A percentile compares a stretch with the other conserved stretches of the same genome.
phyloP scores from a whole-genome alignment of 1,140 invertebrate genomes.

The Drosophila punjabiensis region DNA sequence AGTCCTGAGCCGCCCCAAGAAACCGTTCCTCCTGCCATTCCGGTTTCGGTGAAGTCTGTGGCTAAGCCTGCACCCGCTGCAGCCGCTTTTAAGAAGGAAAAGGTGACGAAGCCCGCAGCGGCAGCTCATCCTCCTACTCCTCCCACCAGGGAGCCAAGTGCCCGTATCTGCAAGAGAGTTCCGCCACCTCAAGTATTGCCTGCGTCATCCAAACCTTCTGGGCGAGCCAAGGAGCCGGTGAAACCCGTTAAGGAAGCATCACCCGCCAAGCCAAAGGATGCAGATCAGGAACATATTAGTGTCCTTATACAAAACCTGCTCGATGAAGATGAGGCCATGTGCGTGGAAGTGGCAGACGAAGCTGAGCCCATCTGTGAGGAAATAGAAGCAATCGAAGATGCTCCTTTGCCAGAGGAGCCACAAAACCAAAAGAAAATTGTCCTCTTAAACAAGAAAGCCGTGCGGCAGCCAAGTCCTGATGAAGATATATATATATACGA shows the following conservation, averaged over 20 bases:
- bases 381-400: constrained; percentile 6
- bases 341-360: constrained; percentile 29
- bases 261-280: constrained; percentile 16
- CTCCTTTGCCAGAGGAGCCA: background rate
- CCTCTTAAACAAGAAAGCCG: constrained; percentile 4
- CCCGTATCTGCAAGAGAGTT: background rate
- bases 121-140: background rate
- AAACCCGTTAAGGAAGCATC: background rate
- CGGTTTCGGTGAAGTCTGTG: background rate
- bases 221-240: background rate
- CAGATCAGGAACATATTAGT: constrained; percentile 62
- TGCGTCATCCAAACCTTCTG: background rate
- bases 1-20: background rate
- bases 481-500: constrained; percentile 54
- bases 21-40: background rate
- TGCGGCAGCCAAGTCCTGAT: constrained; percentile 14
- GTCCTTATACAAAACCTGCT: constrained; percentile 60
- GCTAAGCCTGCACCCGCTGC: background rate
- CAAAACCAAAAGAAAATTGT: background rate
- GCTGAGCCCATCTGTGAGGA: constrained; percentile 25
- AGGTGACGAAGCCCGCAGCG: background rate
- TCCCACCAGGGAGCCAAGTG: constrained; percentile 3
- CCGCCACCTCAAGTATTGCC: background rate
- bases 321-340: constrained; percentile 36
- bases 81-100: background rate